Conservation (phyloP, 2,888 invertebrate genomes). For the Hololepta plana region DNA sequence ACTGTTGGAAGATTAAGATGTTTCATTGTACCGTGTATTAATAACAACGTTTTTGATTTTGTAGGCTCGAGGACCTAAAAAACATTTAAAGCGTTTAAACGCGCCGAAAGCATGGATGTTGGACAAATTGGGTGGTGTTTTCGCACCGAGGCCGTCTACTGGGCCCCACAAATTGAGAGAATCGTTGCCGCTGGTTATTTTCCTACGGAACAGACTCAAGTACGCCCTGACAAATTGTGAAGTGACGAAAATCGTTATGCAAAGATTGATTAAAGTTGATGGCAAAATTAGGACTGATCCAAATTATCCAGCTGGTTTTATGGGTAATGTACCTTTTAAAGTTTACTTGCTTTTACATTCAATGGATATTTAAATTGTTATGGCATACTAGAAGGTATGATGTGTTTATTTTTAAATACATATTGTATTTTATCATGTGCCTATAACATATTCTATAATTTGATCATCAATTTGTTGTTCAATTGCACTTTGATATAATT, state of each 20-base stretch:
- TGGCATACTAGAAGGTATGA: constrained; percentile 11
- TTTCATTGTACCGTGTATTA: no score
- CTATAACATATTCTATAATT: no score
- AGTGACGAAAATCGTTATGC: constrained; percentile 96
- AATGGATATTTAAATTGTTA: constrained; percentile 3
- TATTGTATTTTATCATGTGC: no score
- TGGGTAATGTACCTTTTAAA: constrained; percentile 91
- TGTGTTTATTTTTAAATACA: constrained; percentile 6
- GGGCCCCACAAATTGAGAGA: constrained; percentile 97
- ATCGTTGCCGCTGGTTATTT: constrained; percentile 89
- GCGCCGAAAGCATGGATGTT: constrained; percentile 99
- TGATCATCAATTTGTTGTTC: no score
- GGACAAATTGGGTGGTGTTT: constrained; percentile 96
- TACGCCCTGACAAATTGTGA: constrained; percentile 95
- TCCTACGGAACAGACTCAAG: constrained; percentile 92
- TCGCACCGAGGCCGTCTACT: constrained; percentile 92
- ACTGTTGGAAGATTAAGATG: no score
- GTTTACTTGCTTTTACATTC: constrained; percentile 17
- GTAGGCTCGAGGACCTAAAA: constrained; percentile 96
- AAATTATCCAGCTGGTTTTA: constrained; percentile 95
- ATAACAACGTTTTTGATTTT: no score
- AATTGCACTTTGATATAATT: no score
- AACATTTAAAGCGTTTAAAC: constrained; percentile 97
- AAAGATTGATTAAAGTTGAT: constrained; percentile 94
- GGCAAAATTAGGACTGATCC: constrained; percentile 96